These are phyloP conservation scores for Carduelis carduelis DNA, from an alignment of 2,797 vertebrate species.

Conservation along the genomic window DNA sequence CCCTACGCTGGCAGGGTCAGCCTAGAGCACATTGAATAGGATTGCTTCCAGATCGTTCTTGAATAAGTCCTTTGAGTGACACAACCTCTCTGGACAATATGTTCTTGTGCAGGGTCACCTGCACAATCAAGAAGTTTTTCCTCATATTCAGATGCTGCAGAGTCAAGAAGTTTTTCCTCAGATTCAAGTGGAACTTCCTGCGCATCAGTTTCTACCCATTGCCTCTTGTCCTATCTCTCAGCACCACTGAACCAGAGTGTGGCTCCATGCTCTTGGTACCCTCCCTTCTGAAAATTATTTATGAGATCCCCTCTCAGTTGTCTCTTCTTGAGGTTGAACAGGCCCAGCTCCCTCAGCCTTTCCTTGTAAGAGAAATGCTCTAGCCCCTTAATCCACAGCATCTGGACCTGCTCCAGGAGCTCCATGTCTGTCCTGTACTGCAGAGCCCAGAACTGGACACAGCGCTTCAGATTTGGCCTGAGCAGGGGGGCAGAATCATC, in stretches of 20 bases:
- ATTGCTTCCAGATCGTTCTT: background rate
- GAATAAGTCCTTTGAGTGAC: background rate
- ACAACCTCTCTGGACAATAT: background rate
- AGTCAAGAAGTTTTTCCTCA: background rate
- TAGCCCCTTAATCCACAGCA: background rate
- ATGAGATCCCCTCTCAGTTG: background rate
- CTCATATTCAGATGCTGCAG: background rate
- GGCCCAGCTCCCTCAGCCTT: background rate
- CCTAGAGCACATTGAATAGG: background rate
- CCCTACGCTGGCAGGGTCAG: no score
- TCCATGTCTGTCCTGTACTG: background rate
- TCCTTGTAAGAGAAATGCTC: background rate
- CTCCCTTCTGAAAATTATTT: background rate
- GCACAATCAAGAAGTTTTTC: background rate
- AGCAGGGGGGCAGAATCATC: background rate
- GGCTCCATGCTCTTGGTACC: background rate
- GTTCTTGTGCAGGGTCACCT: fast-evolving
- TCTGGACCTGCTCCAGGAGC: background rate
- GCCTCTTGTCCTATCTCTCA: background rate
- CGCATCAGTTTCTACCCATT: background rate
- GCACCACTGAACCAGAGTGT: background rate
- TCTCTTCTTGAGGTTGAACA: background rate
- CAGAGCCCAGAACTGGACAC: background rate
- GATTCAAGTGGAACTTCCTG: background rate
- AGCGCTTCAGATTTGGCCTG: background rate